These are phyloP conservation scores for Globodera ellingtonae DNA, from an alignment of 1,140 invertebrate species.

Conservation along the genomic window DNA sequence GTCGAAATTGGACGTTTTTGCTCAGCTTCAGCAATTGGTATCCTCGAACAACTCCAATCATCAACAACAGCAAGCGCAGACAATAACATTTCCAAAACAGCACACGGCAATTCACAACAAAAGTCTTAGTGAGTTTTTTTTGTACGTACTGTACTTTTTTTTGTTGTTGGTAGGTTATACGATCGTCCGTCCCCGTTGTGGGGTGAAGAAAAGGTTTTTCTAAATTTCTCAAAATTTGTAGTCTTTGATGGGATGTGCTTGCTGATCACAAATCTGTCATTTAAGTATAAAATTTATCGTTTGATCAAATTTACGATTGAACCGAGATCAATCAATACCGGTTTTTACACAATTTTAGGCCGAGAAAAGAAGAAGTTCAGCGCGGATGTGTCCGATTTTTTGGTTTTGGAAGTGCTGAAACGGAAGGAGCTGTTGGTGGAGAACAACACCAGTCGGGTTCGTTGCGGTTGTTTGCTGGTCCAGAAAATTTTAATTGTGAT, in stretches of 20 bases:
- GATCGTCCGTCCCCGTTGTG: too few species aligned
- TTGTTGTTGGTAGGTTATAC: too few species aligned
- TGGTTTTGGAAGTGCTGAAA: slow-evolving; percentile 38
- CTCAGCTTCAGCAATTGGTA: slow-evolving; percentile 2
- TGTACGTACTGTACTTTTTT: neutral
- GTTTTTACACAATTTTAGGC: slow-evolving; percentile 22
- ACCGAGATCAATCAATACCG: neutral
- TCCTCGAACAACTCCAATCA: neutral
- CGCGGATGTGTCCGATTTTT: slow-evolving; percentile 36
- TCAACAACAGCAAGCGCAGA: neutral
- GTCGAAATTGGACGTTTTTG: slow-evolving; percentile 3
- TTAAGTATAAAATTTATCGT: neutral
- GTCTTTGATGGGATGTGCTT: neutral
- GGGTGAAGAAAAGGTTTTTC: too few species aligned
- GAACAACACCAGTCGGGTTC: slow-evolving; percentile 40
- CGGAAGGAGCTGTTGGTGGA: slow-evolving; percentile 39
- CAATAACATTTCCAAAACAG: neutral
- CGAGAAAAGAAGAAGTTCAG: slow-evolving; percentile 44
- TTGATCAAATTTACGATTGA: neutral
- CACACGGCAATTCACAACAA: neutral
- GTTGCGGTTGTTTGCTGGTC: neutral
- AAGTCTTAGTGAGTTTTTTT: neutral
- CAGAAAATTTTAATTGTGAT: too few species aligned
- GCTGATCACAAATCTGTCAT: neutral
- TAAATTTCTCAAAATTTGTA: neutral